A percentile compares a stretch with the other conserved stretches of the same genome.
phyloP scores from a whole-genome alignment of 1,140 invertebrate species.

The Nasonia longicornis region DNA sequence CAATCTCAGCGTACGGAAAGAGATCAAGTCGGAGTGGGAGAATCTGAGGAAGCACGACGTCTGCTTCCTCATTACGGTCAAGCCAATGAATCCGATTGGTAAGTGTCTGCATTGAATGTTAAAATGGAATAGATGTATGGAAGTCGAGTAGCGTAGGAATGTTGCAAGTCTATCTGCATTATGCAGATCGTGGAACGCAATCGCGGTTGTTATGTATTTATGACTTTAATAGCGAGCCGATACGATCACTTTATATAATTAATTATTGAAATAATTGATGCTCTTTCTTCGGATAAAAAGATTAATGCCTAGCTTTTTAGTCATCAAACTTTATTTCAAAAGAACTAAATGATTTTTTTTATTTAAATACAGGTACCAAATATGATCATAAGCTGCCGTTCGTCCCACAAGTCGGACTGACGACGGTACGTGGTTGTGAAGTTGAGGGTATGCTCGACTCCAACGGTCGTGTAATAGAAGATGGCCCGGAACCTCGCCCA shows the following conservation, averaged over 20 bases:
- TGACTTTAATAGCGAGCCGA: no score
- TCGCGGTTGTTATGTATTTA: no score
- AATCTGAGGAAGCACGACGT: conserved; percentile 96
- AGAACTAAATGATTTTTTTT: not conserved
- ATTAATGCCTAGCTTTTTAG: no score
- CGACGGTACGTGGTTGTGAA: conserved; percentile 96
- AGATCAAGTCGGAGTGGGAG: conserved; percentile 98
- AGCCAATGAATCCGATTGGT: conserved; percentile 86
- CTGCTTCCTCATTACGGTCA: conserved; percentile 94
- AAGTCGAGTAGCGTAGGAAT: no score
- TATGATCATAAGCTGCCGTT: conserved; percentile 87
- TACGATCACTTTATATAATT: no score
- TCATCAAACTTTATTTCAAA: no score
- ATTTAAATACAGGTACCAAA: conserved; percentile 76
- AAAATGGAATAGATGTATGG: no score
- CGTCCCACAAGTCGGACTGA: conserved; percentile 90
- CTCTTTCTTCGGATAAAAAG: no score
- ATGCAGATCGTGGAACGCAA: no score
- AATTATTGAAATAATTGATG: no score
- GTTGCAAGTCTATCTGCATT: no score
- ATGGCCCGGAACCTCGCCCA: conserved; percentile 91
- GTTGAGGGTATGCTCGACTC: conserved; percentile 98
- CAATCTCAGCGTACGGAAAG: conserved; percentile 88
- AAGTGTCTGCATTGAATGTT: conserved; percentile 46
- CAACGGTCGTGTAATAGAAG: conserved; percentile 96